These are phyloP conservation scores for Platerodrilus igneus DNA, from an alignment of 2,888 invertebrate species.

Conservation along the genomic window DNA sequence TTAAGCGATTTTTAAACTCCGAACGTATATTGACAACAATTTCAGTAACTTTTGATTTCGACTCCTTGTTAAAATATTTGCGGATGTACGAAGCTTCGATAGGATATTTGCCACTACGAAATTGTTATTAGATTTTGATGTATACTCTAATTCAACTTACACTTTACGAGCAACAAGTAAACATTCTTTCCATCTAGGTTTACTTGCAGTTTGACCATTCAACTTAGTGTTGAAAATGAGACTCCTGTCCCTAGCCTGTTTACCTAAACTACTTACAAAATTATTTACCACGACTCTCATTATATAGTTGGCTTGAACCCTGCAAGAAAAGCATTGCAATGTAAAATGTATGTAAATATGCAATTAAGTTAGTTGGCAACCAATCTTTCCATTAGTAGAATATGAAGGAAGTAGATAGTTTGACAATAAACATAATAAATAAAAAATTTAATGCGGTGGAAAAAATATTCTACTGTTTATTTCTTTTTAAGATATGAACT, in stretches of 20 bases:
- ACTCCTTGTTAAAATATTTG: conserved; percentile 80
- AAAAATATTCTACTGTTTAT: too few relatives aligned
- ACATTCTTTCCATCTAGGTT: conserved; percentile 83
- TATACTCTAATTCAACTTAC: conserved; percentile 42
- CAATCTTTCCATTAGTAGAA: too few relatives aligned
- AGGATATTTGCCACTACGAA: conserved; percentile 61
- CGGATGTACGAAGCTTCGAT: conserved; percentile 82
- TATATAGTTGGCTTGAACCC: conserved; percentile 81
- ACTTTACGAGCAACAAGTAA: conserved; percentile 73
- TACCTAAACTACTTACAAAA: conserved; percentile 74
- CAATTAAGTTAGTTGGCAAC: too few relatives aligned
- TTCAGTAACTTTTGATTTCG: conserved; percentile 76
- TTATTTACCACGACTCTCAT: conserved; percentile 86
- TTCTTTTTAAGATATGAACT: too few relatives aligned
- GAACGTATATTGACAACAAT: conserved; percentile 81
- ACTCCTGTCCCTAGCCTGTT: conserved; percentile 71
- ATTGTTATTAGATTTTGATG: conserved; percentile 2
- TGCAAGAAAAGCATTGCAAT: conserved; percentile 33
- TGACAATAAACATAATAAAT: too few relatives aligned
- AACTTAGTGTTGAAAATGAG: conserved; percentile 74
- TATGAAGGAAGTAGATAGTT: too few relatives aligned
- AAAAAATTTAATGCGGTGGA: too few relatives aligned
- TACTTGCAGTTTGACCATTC: conserved; percentile 76
- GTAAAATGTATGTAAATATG: too few relatives aligned
- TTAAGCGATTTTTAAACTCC: conserved; percentile 76